A percentile compares a stretch with the other conserved stretches of the same genome.
These are phyloP conservation scores for Lottia gigantea DNA, from an alignment of 2,888 invertebrate species.

Conservation along the genomic window DNA sequence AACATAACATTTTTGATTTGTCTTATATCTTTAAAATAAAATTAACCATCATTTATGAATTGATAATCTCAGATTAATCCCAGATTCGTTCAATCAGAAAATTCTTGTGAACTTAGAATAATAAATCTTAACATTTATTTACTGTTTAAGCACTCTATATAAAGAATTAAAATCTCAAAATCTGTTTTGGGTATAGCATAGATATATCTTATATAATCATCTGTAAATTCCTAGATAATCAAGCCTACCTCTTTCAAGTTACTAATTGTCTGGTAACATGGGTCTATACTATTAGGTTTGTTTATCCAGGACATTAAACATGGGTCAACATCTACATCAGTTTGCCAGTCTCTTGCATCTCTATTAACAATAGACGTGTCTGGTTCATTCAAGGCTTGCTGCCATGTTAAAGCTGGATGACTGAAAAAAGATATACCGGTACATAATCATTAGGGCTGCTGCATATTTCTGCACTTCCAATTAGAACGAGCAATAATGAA, in stretches of 20 bases:
- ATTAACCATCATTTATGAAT: too few relatives aligned
- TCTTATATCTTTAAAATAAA: too few relatives aligned
- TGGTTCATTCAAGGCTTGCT: conserved; percentile 63
- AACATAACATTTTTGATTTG: not conserved
- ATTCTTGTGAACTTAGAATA: too few relatives aligned
- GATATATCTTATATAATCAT: too few relatives aligned
- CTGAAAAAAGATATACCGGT: conserved; percentile 47
- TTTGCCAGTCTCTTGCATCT: conserved; percentile 32
- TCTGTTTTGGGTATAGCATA: too few relatives aligned
- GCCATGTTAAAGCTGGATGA: conserved; percentile 60
- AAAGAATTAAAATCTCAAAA: too few relatives aligned
- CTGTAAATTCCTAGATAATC: not conserved
- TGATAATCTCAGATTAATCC: too few relatives aligned
- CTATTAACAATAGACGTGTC: conserved; percentile 35
- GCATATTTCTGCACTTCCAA: not conserved
- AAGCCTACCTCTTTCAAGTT: conserved; percentile 51
- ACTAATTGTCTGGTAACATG: conserved; percentile 56
- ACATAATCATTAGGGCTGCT: not conserved
- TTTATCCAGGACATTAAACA: conserved; percentile 50
- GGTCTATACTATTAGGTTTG: conserved; percentile 47
- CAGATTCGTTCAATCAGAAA: too few relatives aligned
- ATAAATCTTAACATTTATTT: not conserved
- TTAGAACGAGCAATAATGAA: too few relatives aligned
- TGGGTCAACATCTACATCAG: conserved; percentile 18
- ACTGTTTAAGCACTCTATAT: too few relatives aligned